Evolutionary conservation across 2,888 invertebrate genomes (phyloP), one percentile per base, ranked within the genome.

Genomic region (Dicycla oo): DNA sequence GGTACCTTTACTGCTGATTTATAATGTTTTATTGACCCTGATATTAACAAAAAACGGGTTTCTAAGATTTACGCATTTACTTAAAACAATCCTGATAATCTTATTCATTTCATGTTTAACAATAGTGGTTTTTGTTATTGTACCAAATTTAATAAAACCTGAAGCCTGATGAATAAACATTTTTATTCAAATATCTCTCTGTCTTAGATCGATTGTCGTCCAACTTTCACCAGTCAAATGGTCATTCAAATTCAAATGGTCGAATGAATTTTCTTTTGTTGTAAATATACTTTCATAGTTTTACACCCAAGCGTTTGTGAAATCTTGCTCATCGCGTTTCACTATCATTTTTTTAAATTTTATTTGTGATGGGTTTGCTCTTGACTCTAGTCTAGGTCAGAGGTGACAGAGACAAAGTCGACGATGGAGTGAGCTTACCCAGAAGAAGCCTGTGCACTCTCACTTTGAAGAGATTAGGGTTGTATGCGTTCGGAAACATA

Each of bases 201-300:
- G 49, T 65, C 10, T 51, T 23, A 61, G 45, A 76, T 65, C 13
- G 61, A 56, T 57, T 6, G 47, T 54, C n/a, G 38, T 43, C n/a
- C 15, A 63, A 66, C 62, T 72, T 56, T 77, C 66, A 63, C 65
- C 30, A 57, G 54, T 60, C 13, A 45, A 38, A 57, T 40, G 43
- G 49, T 72, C 30, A 78, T 61, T 64, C 8, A 56, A 40, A 79
- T 66, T 69, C 34, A 69, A 79, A 69, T 66, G 30, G 40, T 23
- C n/a, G 26, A 34, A 45, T 38, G 13, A 30, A 51, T 68, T 26
- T 66, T 49, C 49, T 66, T 68, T 38, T 64, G 47, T 57, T 69
- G 30, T 20, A 45, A 47, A 38, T 73, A 47, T 62, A 73, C 56
- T 56, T 49, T 74, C 74, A 61, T 61, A 40, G 34, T 45, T 43